Base-by-base conservation (phyloP, 64 coral and sea anemone genomes). In the Dendrophyllia cribrosa region DNA sequence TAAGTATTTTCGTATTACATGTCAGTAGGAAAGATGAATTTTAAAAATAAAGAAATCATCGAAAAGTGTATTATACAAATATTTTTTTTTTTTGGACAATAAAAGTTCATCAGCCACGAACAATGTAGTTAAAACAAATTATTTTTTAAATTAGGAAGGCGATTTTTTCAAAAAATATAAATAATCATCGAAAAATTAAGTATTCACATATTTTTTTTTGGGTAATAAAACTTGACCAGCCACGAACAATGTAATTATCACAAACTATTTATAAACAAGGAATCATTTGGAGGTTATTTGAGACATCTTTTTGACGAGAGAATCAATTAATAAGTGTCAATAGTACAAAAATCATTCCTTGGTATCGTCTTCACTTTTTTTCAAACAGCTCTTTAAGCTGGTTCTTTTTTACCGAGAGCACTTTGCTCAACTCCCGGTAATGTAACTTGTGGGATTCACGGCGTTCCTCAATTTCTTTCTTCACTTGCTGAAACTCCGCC, bases 261-360 rank as follows among this genome's bases (percentile, higher is more conserved):
- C 66, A 70, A 70, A 70, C 66, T 70, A 70, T 70, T 70, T 70
- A 70, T 70, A 70, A 70, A 70, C n/a, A 70, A 70, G 66, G 66
- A 70, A 70, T 70, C 66, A 70, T 70, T 70, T 70, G 66, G 66
- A 70, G 66, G 66, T 70, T 70, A 70, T 70, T 70, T 70, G 66
- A 70, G 66, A 70, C 66, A 70, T 70, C 66, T 70, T 70, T 70
- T 70, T 70, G 66, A 70, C 19, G 66, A 70, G 66, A 70, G 20
- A 69, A 69, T 69, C 17, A 69, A 69, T 69, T 69, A 70, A 70
- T 70, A 70, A 70, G 66, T 70, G 66, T 70, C 66, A 70, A 70
- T 70, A 70, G 66, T 70, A 70, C 66, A 70, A 70, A 70, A 70
- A 70, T 70, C 66, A 70, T 70, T 70, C 66, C 66, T 70, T 70